A percentile compares a stretch with the other conserved stretches of the same genome.
These are phyloP conservation scores for Merops nubicus DNA, from an alignment of 2,113 vertebrate genomes.

Conservation along the genomic window DNA sequence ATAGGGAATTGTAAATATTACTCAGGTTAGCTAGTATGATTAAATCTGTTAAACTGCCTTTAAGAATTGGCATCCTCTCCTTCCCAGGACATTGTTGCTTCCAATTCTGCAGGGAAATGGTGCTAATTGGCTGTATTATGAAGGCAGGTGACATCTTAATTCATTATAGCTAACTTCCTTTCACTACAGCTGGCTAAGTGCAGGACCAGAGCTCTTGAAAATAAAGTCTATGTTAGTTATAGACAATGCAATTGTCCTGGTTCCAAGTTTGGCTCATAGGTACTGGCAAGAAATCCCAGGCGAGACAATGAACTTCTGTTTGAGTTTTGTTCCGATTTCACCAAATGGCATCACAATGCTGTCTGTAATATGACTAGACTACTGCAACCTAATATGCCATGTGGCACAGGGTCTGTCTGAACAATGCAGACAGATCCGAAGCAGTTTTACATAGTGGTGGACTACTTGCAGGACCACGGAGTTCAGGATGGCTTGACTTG, in stretches of 20 bases:
- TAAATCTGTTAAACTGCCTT: background rate
- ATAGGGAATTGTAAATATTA: background rate
- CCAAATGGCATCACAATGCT: background rate
- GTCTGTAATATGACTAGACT: background rate
- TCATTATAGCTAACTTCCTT: background rate
- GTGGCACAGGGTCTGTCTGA: background rate
- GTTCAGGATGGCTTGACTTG: background rate
- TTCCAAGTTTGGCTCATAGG: background rate
- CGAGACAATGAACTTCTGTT: background rate
- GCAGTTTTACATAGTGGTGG: background rate
- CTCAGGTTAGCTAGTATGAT: background rate
- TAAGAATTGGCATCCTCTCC: background rate
- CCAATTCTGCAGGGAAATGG: background rate
- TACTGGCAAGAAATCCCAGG: background rate
- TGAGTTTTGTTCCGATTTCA: background rate
- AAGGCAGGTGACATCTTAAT: background rate
- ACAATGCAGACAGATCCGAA: background rate
- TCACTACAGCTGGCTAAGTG: background rate
- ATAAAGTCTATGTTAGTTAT: background rate
- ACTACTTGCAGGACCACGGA: background rate
- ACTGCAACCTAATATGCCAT: background rate
- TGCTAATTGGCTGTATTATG: constrained; percentile 3
- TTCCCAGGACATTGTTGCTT: background rate
- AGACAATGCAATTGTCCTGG: background rate
- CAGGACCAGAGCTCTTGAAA: background rate